These are phyloP conservation scores for Anoplopoma fimbria DNA, from an alignment of 2,113 vertebrate genomes.

Conservation along the genomic window DNA sequence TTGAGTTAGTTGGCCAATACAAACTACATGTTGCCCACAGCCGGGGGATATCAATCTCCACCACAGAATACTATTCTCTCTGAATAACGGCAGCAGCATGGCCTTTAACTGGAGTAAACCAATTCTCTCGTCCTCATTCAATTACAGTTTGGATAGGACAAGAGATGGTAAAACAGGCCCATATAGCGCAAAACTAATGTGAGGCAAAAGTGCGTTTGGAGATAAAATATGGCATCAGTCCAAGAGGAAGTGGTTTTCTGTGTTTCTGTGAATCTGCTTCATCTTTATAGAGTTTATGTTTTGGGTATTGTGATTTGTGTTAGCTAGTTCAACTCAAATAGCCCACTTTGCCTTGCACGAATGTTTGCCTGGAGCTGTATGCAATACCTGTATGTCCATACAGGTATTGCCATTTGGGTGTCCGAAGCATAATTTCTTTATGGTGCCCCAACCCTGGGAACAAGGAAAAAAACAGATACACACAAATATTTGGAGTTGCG, in stretches of 20 bases:
- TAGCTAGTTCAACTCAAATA: background rate
- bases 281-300: background rate
- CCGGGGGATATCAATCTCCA: conserved; percentile 78
- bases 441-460: background rate
- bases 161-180: conserved; percentile 51
- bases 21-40: conserved; percentile 72
- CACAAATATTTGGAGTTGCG: background rate
- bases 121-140: conserved; percentile 79
- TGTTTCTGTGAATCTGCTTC: background rate
- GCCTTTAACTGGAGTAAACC: conserved; percentile 77
- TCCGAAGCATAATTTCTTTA: background rate
- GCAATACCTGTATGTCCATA: background rate
- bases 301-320: background rate
- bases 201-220: conserved; percentile 57
- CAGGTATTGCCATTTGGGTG: no score
- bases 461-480: no score
- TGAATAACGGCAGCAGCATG: conserved; percentile 70
- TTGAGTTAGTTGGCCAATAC: conserved; percentile 76
- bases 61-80: conserved; percentile 63
- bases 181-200: conserved; percentile 54
- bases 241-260: conserved; percentile 6
- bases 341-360: background rate
- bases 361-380: background rate
- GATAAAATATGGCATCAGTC: conserved; percentile 2
- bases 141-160: conserved; percentile 74